Evolutionary conservation across 2,113 vertebrate genomes (phyloP), one percentile per base, ranked within the genome.

Genomic region (Eolophus roseicapilla): DNA sequence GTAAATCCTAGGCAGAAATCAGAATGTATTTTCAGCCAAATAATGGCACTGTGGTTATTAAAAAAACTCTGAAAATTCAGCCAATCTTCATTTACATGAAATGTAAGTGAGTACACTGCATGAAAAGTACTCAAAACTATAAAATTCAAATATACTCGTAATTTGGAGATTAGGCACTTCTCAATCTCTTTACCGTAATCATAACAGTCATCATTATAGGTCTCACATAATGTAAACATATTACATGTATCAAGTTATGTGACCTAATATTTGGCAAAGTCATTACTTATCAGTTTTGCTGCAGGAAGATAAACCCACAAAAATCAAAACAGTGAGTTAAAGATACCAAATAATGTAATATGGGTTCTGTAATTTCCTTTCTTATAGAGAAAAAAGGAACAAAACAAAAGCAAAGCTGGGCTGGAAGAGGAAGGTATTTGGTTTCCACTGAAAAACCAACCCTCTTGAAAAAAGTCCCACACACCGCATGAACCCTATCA

Each of bases 281-380:
- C 4, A 4, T 79, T 64, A 95, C 77, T 88, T 84, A 82, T 2
- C 39, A 65, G 71, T 86, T 86, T 93, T 92, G 81, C 82, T 65
- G 47, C 82, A 92, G 80, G 86, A 95, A 96, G 76, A 93, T 87
- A 93, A 95, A 96, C 52, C 83, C 74, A 8, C 83, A 97, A 82
- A 95, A 95, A 96, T 92, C 94, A 95, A 84, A 95, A 87, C 83
- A 94, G 52, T 19, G 47, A 91, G n/a, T 49, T 84, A 76, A 69
- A 86, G 83, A 94, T 46, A 96, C 63, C 68, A 90, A 86, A 69
- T 78, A 96, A 88, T 76, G 90, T 33, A 92, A 71, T 62, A 86
- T n/a, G 11, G 8, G 69, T 91, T 95, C 81, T 70, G 93, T 80
- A 93, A 96, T 84, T 96, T 92, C 93, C 93, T 92, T 90, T 93